Evolutionary conservation across 2,888 invertebrate genomes (phyloP).

Genomic region (Prostheceraeus crozeri): DNA sequence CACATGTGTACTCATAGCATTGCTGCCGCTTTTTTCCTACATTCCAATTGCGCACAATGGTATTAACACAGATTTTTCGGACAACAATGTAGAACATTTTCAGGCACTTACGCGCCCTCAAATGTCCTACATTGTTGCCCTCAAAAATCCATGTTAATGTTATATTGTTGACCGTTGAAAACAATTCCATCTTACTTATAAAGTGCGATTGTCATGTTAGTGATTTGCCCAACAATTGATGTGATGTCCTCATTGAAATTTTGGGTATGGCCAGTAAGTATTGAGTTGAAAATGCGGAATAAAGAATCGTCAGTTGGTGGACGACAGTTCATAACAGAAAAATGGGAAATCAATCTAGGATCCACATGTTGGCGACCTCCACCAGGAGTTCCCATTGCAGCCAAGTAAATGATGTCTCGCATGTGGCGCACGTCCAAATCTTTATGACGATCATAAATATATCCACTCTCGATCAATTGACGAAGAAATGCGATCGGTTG

Average conservation of each 20-base stretch:
- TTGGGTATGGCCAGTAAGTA: constrained; percentile 34
- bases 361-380: constrained; percentile 40
- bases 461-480: constrained; percentile 34
- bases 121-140: no score
- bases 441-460: constrained; percentile 39
- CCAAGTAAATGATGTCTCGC: constrained; percentile 37
- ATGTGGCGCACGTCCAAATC: constrained; percentile 38
- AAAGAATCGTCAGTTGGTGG: constrained; percentile 32
- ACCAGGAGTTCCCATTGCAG: constrained; percentile 38
- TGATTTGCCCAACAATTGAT: constrained; percentile 25
- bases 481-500: constrained; percentile 39
- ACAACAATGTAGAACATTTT: no score
- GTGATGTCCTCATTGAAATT: constrained; percentile 31
- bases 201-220: constrained; percentile 36
- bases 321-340: constrained; percentile 36
- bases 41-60: no score
- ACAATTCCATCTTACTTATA: constrained; percentile 33
- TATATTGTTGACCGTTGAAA: no score
- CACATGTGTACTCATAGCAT: no score
- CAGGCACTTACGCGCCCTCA: no score
- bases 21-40: no score
- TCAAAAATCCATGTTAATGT: no score
- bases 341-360: constrained; percentile 39
- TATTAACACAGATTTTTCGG: no score
- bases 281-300: constrained; percentile 37